Conservation (phyloP, 2,797 vertebrate genomes). For the Semotilus atromaculatus region DNA sequence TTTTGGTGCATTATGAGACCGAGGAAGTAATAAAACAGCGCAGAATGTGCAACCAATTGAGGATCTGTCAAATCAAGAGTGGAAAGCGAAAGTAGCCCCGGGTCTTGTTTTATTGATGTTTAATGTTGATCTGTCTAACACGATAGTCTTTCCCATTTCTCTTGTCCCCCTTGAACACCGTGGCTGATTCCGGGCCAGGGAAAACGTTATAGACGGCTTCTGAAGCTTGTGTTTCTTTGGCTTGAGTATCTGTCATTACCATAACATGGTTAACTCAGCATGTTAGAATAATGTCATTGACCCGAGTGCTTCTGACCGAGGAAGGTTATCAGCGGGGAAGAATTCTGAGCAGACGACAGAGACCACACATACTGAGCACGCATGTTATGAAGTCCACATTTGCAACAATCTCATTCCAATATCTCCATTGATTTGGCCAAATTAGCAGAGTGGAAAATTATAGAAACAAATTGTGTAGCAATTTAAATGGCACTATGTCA, state of each 20-base stretch:
- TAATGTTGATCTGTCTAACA: not conserved
- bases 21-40: constrained; percentile 83
- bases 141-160: not conserved
- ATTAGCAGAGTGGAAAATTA: not conserved
- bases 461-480: not conserved
- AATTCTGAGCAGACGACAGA: constrained; percentile 43
- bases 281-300: constrained; percentile 62
- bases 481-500: not conserved
- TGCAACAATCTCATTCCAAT: not conserved
- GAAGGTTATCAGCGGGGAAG: constrained; percentile 56
- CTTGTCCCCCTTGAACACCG: not conserved
- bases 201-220: not conserved
- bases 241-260: constrained; percentile 19
- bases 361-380: constrained; percentile 37
- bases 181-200: not conserved
- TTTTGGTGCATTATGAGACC: constrained; percentile 75
- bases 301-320: constrained; percentile 54
- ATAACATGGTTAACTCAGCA: constrained; percentile 32
- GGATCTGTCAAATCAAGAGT: constrained; percentile 28
- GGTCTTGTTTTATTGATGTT: constrained; percentile 16
- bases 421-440: not conserved
- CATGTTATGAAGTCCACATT: not conserved
- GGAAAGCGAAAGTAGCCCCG: constrained; percentile 6
- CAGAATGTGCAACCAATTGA: constrained; percentile 17
- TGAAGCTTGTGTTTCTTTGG: not conserved